Percentiles rank a stretch among this genome's conserved stretches.
phyloP scores from a whole-genome alignment of 1,140 invertebrate genomes.

The Sycobia sp. region DNA sequence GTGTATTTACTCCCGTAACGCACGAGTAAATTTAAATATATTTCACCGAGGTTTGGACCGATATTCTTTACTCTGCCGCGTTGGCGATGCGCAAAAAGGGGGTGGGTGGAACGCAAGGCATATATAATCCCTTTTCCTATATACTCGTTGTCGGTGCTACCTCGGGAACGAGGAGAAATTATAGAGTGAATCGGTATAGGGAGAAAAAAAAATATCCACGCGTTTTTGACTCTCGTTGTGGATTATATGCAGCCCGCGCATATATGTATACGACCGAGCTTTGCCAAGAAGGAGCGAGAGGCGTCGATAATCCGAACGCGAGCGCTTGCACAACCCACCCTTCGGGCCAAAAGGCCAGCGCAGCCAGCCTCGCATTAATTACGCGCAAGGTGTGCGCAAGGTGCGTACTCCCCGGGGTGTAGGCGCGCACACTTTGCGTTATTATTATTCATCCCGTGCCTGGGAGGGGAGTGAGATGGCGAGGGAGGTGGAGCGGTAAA shows the following conservation, averaged over 20 bases:
- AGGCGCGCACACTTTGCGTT: slow-evolving; percentile 5
- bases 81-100: no score
- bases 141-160: no score
- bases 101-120: no score
- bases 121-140: no score
- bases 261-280: not conserved
- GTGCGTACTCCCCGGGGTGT: not conserved
- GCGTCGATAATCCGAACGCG: slow-evolving; percentile 16
- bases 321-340: slow-evolving; percentile 5
- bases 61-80: no score
- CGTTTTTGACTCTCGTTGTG: no score
- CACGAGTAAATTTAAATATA: no score
- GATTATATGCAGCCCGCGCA: no score
- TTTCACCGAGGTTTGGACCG: no score
- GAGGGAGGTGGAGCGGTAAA: not conserved
- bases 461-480: not conserved
- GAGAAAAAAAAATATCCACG: slow-evolving; percentile 6
- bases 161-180: no score
- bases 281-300: not conserved
- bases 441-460: slow-evolving; percentile 26
- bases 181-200: slow-evolving; percentile 7
- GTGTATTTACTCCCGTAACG: no score
- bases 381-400: slow-evolving; percentile 16
- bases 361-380: slow-evolving; percentile 21
- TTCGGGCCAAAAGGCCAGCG: slow-evolving; percentile 9